phyloP scores from a whole-genome alignment of 2,113 vertebrate species.

The Ictalurus punctatus region DNA sequence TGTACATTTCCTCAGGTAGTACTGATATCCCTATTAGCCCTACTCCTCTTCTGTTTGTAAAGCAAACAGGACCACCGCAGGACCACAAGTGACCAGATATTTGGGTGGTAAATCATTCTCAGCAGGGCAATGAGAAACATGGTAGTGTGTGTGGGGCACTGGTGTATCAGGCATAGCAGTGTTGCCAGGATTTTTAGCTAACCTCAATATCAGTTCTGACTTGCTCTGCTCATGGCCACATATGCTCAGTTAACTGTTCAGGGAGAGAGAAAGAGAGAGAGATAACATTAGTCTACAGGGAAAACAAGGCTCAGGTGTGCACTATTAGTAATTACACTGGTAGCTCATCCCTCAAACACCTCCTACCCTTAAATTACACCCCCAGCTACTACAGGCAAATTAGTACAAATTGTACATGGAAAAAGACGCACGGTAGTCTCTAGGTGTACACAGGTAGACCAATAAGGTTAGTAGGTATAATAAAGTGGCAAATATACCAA shows the following conservation, averaged over 20 bases:
- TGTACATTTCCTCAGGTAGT: not conserved
- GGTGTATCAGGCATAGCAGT: not conserved
- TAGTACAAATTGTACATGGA: not conserved
- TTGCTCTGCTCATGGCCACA: not conserved
- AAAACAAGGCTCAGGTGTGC: constrained; percentile 4
- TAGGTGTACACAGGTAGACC: not conserved
- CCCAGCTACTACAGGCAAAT: not conserved
- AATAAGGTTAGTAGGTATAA: not conserved
- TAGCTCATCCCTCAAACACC: not conserved
- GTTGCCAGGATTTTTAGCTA: not conserved
- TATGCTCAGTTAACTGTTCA: not conserved
- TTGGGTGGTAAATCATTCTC: not conserved
- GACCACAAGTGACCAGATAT: not conserved
- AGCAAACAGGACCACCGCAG: not conserved
- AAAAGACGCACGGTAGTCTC: not conserved
- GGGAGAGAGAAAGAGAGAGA: not conserved
- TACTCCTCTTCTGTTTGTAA: not conserved
- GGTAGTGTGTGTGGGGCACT: not conserved
- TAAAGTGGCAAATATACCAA: not conserved
- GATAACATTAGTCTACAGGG: not conserved
- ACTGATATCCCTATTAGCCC: not conserved
- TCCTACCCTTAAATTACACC: not conserved
- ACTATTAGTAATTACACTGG: not conserved
- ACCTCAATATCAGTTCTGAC: not conserved
- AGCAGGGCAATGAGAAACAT: not conserved